These are phyloP conservation scores for Craseonycteris thonglongyai DNA, from an alignment of 2,113 vertebrate genomes.

Conservation along the genomic window DNA sequence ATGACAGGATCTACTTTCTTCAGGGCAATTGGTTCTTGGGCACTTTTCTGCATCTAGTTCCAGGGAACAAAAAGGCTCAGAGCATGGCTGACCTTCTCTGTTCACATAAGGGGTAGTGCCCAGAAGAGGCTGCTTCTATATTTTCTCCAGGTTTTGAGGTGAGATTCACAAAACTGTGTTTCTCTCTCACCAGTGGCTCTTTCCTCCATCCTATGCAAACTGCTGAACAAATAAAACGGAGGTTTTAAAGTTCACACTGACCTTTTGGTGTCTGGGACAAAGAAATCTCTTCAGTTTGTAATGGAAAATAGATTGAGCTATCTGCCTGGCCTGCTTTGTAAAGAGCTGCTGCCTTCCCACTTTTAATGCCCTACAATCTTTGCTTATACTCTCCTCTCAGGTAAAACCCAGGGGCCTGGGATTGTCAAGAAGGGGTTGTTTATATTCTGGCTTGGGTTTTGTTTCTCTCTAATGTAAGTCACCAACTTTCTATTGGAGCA, in stretches of 20 bases:
- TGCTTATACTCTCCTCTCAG: neutral
- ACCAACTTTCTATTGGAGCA: neutral
- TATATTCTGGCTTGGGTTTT: neutral
- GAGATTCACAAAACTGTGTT: neutral
- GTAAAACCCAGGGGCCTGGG: neutral
- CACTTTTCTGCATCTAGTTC: neutral
- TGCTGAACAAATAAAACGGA: conserved; percentile 16
- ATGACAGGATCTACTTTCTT: neutral
- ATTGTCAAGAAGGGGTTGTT: neutral
- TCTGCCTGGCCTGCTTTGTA: neutral
- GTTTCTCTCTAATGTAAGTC: neutral
- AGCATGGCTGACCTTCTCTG: neutral
- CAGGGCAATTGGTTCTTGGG: neutral
- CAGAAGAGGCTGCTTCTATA: neutral
- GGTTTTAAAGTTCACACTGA: conserved; percentile 47
- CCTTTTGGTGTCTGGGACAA: conserved; percentile 14
- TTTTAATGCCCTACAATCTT: neutral
- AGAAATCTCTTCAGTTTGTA: neutral
- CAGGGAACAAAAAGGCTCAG: neutral
- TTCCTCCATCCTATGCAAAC: neutral
- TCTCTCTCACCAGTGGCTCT: neutral
- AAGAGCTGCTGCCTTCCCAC: neutral
- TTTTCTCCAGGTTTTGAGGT: neutral
- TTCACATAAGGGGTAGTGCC: neutral
- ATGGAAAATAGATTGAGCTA: conserved; percentile 1